A percentile compares a stretch with the other conserved stretches of the same genome.
These are phyloP conservation scores for Neopipo cinnamomea DNA, from an alignment of 2,113 vertebrate genomes.

Conservation along the genomic window DNA sequence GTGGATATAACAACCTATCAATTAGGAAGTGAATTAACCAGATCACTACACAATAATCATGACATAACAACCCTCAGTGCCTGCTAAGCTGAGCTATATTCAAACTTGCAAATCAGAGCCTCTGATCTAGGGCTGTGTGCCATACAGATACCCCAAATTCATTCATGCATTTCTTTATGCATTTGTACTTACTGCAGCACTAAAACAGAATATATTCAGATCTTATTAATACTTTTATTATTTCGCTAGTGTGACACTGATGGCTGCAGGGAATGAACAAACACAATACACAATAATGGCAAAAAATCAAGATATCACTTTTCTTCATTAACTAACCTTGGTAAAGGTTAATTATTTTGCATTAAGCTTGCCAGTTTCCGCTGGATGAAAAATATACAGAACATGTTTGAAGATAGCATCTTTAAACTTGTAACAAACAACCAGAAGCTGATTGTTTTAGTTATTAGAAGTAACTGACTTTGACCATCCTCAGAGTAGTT, in stretches of 20 bases:
- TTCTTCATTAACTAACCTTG: slow-evolving; percentile 31
- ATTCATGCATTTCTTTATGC: neutral
- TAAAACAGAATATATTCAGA: slow-evolving; percentile 3
- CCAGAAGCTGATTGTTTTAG: neutral
- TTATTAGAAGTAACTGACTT: slow-evolving; percentile 35
- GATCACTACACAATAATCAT: neutral
- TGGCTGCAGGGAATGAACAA: slow-evolving; percentile 17
- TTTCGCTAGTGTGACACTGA: slow-evolving; percentile 12
- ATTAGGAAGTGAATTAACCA: slow-evolving; percentile 35
- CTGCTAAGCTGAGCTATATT: neutral
- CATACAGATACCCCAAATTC: neutral
- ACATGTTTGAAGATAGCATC: neutral
- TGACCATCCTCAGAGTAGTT: neutral
- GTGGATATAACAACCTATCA: slow-evolving; percentile 12
- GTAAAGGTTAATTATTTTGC: neutral
- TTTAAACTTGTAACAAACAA: slow-evolving; percentile 23
- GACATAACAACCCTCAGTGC: neutral
- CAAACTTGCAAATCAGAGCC: neutral
- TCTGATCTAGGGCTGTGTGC: neutral
- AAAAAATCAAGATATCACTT: neutral
- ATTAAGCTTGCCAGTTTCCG: slow-evolving; percentile 23
- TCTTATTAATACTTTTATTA: slow-evolving; percentile 29
- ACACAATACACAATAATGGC: neutral
- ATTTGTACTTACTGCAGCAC: neutral
- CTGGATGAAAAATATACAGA: neutral